A percentile compares a stretch with the other conserved stretches of the same genome.
Conservation (phyloP, 1,140 invertebrate genomes). For the Musca domestica region DNA sequence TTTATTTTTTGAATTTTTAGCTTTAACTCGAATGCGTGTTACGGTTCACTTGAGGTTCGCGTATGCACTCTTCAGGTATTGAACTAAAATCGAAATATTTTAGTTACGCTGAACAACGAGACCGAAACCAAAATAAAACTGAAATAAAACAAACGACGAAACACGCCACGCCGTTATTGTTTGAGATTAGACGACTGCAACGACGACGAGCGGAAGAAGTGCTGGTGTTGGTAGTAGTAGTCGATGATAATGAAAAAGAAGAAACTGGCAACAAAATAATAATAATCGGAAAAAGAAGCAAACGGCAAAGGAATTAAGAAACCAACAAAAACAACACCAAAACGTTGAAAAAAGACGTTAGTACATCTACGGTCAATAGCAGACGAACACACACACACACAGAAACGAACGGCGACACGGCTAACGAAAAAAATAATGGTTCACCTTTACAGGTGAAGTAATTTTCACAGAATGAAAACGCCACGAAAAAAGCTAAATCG, state of each 20-base stretch:
- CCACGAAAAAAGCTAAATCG: constrained; percentile 3
- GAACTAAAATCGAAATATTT: constrained; percentile 9
- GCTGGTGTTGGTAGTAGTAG: not conserved
- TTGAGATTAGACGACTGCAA: not conserved
- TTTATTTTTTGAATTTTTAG: not conserved
- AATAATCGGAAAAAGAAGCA: not conserved
- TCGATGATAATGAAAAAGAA: not conserved
- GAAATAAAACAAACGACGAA: not conserved
- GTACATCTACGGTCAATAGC: too few species aligned
- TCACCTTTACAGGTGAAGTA: constrained; percentile 28
- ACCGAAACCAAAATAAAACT: not conserved
- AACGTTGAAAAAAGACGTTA: too few species aligned
- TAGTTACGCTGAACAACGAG: not conserved
- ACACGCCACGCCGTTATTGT: not conserved
- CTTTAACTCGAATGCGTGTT: not conserved
- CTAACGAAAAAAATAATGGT: constrained; percentile 5
- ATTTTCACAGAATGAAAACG: constrained; percentile 25
- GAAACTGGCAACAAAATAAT: not conserved
- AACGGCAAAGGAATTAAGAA: too few species aligned
- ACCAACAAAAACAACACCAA: too few species aligned
- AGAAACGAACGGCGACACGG: not conserved
- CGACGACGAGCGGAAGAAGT: not conserved
- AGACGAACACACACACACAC: not conserved
- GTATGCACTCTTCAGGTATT: not conserved
- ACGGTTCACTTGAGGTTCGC: constrained; percentile 10